A percentile compares a stretch with the other conserved stretches of the same genome.
Conservation (phyloP, 1,140 invertebrate species). For the Bactericera cockerelli region DNA sequence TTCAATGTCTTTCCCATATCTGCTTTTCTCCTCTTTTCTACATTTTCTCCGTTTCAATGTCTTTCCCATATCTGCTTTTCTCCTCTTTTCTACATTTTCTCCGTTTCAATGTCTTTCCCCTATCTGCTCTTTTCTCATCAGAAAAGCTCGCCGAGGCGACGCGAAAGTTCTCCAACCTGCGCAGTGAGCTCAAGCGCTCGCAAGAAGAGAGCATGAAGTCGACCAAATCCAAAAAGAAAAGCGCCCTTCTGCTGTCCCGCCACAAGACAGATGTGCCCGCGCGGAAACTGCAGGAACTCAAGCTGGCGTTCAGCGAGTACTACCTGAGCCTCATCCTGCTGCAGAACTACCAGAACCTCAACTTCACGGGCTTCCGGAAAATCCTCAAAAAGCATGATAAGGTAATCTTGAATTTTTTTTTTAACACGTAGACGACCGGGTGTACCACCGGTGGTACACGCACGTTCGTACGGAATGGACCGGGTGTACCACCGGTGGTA, state of each 20-base stretch:
- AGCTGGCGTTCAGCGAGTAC: slow-evolving; percentile 83
- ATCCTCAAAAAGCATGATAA: slow-evolving; percentile 93
- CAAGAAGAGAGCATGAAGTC: slow-evolving; percentile 28
- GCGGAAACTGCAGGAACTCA: slow-evolving; percentile 65
- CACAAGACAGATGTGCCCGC: slow-evolving; percentile 35
- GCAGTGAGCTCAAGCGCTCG: slow-evolving; percentile 45
- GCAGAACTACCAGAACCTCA: slow-evolving; percentile 61
- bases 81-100: no score
- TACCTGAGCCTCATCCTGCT: slow-evolving; percentile 71
- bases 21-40: no score
- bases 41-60: no score
- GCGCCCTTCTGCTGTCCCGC: slow-evolving; percentile 30
- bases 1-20: no score
- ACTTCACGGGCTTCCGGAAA: slow-evolving; percentile 83
- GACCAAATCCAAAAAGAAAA: slow-evolving; percentile 21
- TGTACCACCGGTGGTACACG: no score
- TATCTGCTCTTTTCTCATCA: no score
- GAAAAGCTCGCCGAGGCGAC: slow-evolving; percentile 79
- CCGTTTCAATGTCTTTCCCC: no score
- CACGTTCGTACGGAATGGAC: no score
- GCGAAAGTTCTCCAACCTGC: slow-evolving; percentile 57
- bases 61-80: no score
- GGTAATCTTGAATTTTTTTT: slow-evolving; percentile 34
- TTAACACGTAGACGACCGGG: no score
- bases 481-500: no score